Base-by-base conservation (phyloP, 2,888 invertebrate genomes). In the Bombylius major region DNA sequence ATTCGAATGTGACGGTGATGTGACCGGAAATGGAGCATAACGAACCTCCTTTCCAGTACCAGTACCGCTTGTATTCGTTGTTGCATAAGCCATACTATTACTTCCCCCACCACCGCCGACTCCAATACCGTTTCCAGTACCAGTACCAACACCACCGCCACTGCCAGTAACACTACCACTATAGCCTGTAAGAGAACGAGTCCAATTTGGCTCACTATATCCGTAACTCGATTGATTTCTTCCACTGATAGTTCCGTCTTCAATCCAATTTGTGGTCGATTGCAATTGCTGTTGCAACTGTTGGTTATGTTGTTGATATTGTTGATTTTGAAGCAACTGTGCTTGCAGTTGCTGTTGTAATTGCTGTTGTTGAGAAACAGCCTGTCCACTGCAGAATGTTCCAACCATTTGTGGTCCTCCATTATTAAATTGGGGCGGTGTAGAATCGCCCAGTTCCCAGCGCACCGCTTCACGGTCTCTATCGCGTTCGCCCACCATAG, bases 31-130 rank as follows among this genome's bases (percentile, higher is more conserved):
- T 65, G 77, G 77, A 64, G 77, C 77, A 68, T 78, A 79, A 65
- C 79, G 78, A 57, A 79, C 78, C 69, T 79, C 79, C 69, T 80
- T 78, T 65, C 72, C 71, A 66, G 70, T 68, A 58, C 73, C 69
- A 64, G 70, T 66, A 59, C 60, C 67, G 65, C 65, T 62, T 56
- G 65, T 61, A 62, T 60, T 61, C 49, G 56, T 47, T 54, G 51
- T 52, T 52, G 54, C 51, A 50, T 56, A 55, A 46, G 49, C 53
- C 53, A 55, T 51, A 59, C 62, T 57, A 59, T 60, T 62, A 55
- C 56, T 56, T 58, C 61, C 60, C 52, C 60, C 61, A 61, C 62
- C 64, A 61, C 65, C 64, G 65, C 62, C 60, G 61, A 61, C 63
- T 51, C 62, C 61, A 61, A 63, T 61, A 60, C 62, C 56, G 51